These are phyloP conservation scores for Cheilosia urbana DNA, from an alignment of 2,888 invertebrate species.

Conservation along the genomic window DNA sequence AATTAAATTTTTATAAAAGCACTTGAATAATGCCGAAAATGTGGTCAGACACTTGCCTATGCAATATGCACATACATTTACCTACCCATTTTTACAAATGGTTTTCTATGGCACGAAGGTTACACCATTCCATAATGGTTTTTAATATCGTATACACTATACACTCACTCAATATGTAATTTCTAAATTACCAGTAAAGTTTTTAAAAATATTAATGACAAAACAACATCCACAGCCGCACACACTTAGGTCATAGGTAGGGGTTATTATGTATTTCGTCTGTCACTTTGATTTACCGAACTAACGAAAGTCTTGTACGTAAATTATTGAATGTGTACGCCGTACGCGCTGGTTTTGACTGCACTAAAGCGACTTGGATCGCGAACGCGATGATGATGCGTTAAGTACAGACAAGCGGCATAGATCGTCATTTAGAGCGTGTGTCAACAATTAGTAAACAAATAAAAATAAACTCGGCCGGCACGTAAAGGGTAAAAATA, in stretches of 20 bases:
- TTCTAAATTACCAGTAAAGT: neutral
- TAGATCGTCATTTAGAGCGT: constrained; percentile 27
- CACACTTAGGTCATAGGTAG: neutral
- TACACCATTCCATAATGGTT: neutral
- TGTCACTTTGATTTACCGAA: neutral
- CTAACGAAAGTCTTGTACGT: neutral
- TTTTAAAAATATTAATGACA: constrained; percentile 1
- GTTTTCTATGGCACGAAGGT: neutral
- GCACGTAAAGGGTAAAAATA: constrained; percentile 3
- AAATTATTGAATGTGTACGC: neutral
- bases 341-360: neutral
- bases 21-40: too few species aligned
- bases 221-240: neutral
- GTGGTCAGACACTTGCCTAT: too few species aligned
- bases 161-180: neutral
- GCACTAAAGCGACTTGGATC: constrained; percentile 14
- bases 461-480: constrained; percentile 30
- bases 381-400: neutral
- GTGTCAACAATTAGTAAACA: constrained; percentile 43
- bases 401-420: neutral
- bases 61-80: too few species aligned
- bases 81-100: too few species aligned
- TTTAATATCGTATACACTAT: neutral
- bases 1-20: too few species aligned
- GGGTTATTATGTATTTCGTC: neutral